A percentile compares a stretch with the other conserved stretches of the same genome.
Evolutionary conservation across 2,888 invertebrate genomes (phyloP).

Genomic region (Trypoxylon attenuatum): DNA sequence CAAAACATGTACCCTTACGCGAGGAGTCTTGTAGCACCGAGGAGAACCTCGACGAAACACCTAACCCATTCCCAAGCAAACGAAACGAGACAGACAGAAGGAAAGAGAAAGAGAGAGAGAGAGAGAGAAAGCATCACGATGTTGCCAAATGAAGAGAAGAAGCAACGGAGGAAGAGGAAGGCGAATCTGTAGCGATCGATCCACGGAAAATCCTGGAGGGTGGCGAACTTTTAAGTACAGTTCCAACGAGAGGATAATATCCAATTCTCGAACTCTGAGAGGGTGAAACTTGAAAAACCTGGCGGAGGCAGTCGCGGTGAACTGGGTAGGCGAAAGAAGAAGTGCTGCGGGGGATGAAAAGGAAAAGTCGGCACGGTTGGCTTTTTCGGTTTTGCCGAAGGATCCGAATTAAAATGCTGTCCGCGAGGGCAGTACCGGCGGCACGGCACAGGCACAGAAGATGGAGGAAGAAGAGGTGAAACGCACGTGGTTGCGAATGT

Average conservation of each 20-base stretch:
- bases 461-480: neutral
- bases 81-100: neutral
- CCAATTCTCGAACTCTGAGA: too few relatives aligned
- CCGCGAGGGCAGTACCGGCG: too few relatives aligned
- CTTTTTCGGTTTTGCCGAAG: conserved; percentile 59
- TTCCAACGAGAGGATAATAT: too few relatives aligned
- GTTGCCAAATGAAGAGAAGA: neutral
- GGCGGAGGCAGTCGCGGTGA: neutral
- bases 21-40: too few relatives aligned
- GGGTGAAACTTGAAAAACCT: too few relatives aligned
- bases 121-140: neutral
- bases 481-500: conserved; percentile 55
- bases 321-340: neutral
- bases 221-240: too few relatives aligned
- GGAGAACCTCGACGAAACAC: too few relatives aligned
- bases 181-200: conserved; percentile 9
- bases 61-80: too few relatives aligned
- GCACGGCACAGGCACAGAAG: too few relatives aligned
- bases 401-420: conserved; percentile 63
- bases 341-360: too few relatives aligned
- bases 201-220: conserved; percentile 9
- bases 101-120: conserved; percentile 11
- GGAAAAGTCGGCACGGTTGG: too few relatives aligned
- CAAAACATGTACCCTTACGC: too few relatives aligned
- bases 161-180: neutral